Base-by-base conservation (phyloP, 23 tunicate species). In the Halocynthia aurantium region DNA sequence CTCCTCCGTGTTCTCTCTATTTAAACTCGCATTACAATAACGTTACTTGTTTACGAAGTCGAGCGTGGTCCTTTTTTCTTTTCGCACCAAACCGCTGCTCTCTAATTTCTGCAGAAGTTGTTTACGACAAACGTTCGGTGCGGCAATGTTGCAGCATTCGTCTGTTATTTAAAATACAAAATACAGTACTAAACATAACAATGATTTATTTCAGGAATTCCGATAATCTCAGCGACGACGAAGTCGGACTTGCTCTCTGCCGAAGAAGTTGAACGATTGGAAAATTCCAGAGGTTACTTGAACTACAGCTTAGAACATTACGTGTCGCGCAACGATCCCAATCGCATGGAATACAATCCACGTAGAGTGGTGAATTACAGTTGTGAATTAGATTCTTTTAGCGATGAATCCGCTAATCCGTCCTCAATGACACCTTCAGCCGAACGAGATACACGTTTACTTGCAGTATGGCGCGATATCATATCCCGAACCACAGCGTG, bases 301-400 rank as follows among this genome's bases (percentile, higher is more conserved):
- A 81, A 82, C 53, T 86, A 92, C 88, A 83, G 84, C 77, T 90
- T 92, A 53, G 92, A 92, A 69, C 75, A 81, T 63, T 61, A 72
- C 8, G 55, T 74, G 22, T 53, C 78, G 52, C 79, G 78, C 71
- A 67, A 58, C 63, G 73, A 77, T 11, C 84, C 67, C 21, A 67
- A 80, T 53, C 69, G 50, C 8, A 71, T 50, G 57, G 52, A 73
- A 7, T 85, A 61, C 17, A 7, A 82, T 6, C 57, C 82, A 18
- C 77, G 84, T 67, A 86, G 81, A 21, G 86, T 92, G 21, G 81
- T 53, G 75, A 92, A 92, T 76, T 92, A 92, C 88, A 51, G 87
- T 8, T 92, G 98, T 62, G 98, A 92, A 76, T 82, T 92, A 52
- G 98, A 92, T 6, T 93, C 92, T 5, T 86, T 86, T 85, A 86